Base-by-base conservation (phyloP, 1,140 invertebrate genomes). In the Drosophila carrolli region DNA sequence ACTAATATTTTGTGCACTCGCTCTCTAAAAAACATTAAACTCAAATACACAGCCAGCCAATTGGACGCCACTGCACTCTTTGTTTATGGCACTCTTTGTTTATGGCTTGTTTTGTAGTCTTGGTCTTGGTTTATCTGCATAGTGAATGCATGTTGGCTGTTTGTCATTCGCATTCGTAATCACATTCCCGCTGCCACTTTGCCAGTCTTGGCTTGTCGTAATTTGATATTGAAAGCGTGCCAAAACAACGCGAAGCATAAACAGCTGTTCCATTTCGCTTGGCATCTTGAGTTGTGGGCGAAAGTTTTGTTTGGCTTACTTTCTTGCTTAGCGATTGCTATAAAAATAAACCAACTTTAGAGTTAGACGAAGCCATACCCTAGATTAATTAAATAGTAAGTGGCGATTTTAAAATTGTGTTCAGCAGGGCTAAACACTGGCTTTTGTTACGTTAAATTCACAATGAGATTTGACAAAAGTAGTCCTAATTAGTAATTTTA, bases 191-290 rank as follows among this genome's bases (percentile, higher is more conserved):
- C 47, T 85, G 74, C 53, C 59, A 57, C 50, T 80, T 65, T 67
- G 48, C 60, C 65, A 77, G 61, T 81, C 78, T 47, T 48, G 47
- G 65, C 61, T 73, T 65, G 35, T 53, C 61, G 83, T 76, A 86
- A 86, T 86, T 88, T 76, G 60, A 86, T 82, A 86, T 88, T 86
- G 83, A 83, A 88, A 86, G 83, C 83, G 83, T 86, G 83, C 83
- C 83, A 88, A 63, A 81, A 16, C 67, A 46, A 38, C 53, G 47
- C 35, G 46, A 29, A 54, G 73, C 57, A 14, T 19, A 61, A 82
- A 79, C 83, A 89, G 83, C 79, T 86, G 83, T 86, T 86, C 83
- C 83, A 86, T 88, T 79, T 82, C 66, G 83, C 66, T 88, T 80
- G 75, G 48, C 81, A 80, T 74, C 79, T 85, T 60, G 55, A 73